Conservation (phyloP, 2,888 invertebrate species). For the Druceiella hillmani region DNA sequence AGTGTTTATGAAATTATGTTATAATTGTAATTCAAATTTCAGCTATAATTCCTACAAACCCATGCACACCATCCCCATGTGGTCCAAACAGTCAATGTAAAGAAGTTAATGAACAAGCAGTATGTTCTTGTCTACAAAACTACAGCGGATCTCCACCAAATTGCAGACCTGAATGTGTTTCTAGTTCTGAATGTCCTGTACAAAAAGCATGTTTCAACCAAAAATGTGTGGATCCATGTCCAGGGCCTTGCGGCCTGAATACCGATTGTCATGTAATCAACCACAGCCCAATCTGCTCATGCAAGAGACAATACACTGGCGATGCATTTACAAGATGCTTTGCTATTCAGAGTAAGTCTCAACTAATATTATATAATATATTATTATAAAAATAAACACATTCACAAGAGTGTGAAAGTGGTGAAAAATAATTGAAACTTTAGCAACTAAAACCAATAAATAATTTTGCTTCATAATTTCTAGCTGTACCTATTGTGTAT, state of each 20-base stretch:
- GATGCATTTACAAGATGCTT: constrained; percentile 64
- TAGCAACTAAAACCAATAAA: too few species aligned
- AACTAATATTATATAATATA: constrained; percentile 2
- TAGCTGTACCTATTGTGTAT: too few species aligned
- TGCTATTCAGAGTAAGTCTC: constrained; percentile 37
- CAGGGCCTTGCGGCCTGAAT: constrained; percentile 65
- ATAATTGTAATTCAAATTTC: too few species aligned
- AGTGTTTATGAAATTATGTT: too few species aligned
- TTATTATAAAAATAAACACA: background rate
- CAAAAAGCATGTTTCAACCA: constrained; percentile 62
- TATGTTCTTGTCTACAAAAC: constrained; percentile 65
- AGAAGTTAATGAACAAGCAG: constrained; percentile 53
- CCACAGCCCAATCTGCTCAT: constrained; percentile 67
- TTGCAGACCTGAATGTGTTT: constrained; percentile 69
- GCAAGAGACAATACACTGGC: constrained; percentile 53
- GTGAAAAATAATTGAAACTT: too few species aligned
- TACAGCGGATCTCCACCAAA: constrained; percentile 64
- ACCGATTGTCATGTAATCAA: constrained; percentile 66
- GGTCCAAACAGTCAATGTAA: constrained; percentile 59
- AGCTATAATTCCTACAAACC: constrained; percentile 37
- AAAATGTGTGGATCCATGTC: constrained; percentile 68
- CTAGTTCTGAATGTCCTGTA: constrained; percentile 60
- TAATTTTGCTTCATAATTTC: too few species aligned
- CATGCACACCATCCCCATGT: constrained; percentile 58
- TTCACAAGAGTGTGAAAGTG: background rate